A percentile compares a stretch with the other conserved stretches of the same genome.
Conservation (phyloP, 2,888 invertebrate species). For the Agrypnus murinus region DNA sequence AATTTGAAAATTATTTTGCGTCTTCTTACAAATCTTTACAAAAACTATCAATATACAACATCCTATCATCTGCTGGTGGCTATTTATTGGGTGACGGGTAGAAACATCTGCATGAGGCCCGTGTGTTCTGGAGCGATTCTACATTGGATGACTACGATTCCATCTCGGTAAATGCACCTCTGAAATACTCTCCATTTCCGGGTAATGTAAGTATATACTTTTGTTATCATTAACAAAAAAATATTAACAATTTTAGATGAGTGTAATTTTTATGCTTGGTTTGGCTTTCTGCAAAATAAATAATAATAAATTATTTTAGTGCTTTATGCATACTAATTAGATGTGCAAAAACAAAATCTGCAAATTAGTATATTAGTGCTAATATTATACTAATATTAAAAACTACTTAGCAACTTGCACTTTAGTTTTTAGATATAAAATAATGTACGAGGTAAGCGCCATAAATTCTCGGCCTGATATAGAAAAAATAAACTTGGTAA, state of each 20-base stretch:
- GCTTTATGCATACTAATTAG: conserved; percentile 15
- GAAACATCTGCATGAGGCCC: conserved; percentile 78
- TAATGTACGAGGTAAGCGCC: too few species aligned
- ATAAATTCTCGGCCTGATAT: too few species aligned
- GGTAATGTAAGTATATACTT: conserved; percentile 69
- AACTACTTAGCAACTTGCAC: not conserved
- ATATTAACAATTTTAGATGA: not conserved
- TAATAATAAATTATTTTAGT: conserved; percentile 23
- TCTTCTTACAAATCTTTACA: conserved; percentile 47
- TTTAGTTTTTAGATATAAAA: too few species aligned
- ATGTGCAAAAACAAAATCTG: not conserved
- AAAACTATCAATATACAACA: conserved; percentile 63
- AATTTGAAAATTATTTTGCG: conserved; percentile 35
- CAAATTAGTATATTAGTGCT: not conserved
- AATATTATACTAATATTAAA: not conserved
- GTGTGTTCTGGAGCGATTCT: conserved; percentile 75
- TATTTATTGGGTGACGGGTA: conserved; percentile 65
- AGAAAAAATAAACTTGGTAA: too few species aligned
- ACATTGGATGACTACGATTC: conserved; percentile 68
- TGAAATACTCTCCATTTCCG: conserved; percentile 68
- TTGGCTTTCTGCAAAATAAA: conserved; percentile 32
- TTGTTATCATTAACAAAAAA: conserved; percentile 26
- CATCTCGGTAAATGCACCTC: conserved; percentile 67
- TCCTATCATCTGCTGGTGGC: conserved; percentile 67
- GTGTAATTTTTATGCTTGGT: conserved; percentile 33